These are phyloP conservation scores for Acromyrmex heyeri DNA, from an alignment of 1,140 invertebrate species.

Conservation along the genomic window DNA sequence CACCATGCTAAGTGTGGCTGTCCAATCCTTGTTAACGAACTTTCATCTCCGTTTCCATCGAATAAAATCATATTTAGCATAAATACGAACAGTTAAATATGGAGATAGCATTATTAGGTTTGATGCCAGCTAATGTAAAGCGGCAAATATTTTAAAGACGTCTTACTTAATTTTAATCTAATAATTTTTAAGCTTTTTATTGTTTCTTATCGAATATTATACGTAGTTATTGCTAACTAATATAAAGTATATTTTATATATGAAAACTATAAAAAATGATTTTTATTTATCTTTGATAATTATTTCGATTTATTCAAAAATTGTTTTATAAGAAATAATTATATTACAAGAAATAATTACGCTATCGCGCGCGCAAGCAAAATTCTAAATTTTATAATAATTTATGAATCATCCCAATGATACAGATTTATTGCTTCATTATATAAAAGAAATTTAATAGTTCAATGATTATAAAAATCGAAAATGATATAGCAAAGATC, in stretches of 20 bases:
- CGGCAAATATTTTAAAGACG: neutral
- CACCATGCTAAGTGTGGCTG: constrained; percentile 7
- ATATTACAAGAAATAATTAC: neutral
- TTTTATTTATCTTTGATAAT: neutral
- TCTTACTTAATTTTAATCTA: neutral
- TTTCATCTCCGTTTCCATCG: constrained; percentile 1
- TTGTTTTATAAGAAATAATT: too few species aligned
- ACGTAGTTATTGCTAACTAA: neutral
- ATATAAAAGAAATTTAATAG: neutral
- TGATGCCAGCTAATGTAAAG: neutral
- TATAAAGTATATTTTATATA: neutral
- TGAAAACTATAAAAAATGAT: neutral
- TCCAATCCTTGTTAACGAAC: constrained; percentile 38
- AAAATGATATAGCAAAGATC: neutral
- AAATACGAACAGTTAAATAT: neutral
- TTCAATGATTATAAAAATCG: neutral
- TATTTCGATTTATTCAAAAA: neutral
- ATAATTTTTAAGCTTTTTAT: neutral
- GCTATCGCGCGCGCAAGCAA: neutral
- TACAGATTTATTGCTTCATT: neutral
- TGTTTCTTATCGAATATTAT: neutral
- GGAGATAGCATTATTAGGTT: neutral
- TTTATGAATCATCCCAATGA: neutral
- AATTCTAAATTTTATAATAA: neutral
- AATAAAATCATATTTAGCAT: constrained; percentile 21